phyloP scores from a whole-genome alignment of 2,797 vertebrate species.

The Phrynocephalus forsythii region DNA sequence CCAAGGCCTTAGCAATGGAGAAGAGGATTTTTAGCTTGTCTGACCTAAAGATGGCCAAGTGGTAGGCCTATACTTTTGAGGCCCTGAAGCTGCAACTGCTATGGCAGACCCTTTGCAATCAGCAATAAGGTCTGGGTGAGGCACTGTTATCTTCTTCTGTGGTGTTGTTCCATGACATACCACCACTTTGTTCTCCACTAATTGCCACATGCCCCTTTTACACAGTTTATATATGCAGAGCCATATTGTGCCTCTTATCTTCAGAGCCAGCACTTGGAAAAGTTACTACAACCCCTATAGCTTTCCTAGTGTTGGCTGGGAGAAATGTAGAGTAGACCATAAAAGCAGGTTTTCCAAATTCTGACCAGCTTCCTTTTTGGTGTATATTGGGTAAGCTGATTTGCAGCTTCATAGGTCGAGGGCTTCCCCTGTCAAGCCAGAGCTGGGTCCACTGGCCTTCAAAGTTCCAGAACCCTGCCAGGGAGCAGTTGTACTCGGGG shows the following conservation, averaged over 20 bases:
- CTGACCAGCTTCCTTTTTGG: background rate
- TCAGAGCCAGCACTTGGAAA: background rate
- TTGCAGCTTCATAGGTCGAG: background rate
- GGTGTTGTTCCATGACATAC: too few species aligned
- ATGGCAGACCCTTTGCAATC: too few species aligned
- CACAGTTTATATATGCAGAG: background rate
- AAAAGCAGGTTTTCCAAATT: too few species aligned
- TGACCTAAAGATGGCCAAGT: too few species aligned
- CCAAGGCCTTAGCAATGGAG: background rate
- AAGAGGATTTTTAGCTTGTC: background rate
- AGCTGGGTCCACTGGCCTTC: background rate
- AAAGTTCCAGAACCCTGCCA: conserved; percentile 29
- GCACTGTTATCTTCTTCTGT: too few species aligned
- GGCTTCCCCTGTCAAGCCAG: background rate
- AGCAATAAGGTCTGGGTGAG: too few species aligned
- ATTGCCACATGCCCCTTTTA: background rate
- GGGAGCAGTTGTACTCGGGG: conserved; percentile 5
- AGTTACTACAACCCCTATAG: too few species aligned
- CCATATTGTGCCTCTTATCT: background rate
- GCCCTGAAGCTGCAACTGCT: too few species aligned
- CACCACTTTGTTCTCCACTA: background rate
- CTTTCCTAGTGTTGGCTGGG: too few species aligned
- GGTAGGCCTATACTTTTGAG: too few species aligned
- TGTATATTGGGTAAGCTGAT: background rate
- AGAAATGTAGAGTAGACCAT: too few species aligned